Base-by-base conservation (phyloP, 2,888 invertebrate genomes). In the Hypolimnas misippus region DNA sequence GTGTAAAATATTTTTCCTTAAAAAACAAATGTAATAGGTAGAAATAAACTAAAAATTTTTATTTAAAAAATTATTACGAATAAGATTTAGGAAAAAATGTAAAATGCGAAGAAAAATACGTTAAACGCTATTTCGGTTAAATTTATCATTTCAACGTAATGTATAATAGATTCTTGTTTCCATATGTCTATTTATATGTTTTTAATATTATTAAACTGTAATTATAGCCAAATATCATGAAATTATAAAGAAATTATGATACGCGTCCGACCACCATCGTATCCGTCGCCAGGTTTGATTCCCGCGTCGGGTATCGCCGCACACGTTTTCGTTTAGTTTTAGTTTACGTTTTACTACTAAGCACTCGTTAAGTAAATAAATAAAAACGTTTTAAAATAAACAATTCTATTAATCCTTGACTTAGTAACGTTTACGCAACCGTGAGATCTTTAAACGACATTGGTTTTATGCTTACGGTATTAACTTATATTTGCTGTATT, bases 331-430 rank as follows among this genome's bases (percentile, higher is more conserved):
- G 68, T 66, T 70, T 70, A 68, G 68, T 58, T 66, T 64, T 68
- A 68, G 87, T 87, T 87, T 86, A 87, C 84, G 82, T 87, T 87
- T 83, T 81, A 82, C 84, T 84, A 86, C 87, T 86, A 86, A 90
- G 86, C 87, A 90, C 89, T 89, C 87, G 87, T 87, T 85, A 79
- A 78, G 82, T 88, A 89, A 89, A 90, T 89, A 90, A 90, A 90
- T 89, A 89, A 76, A 84, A 78, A 70, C 77, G 84, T 78, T 84
- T 85, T 86, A 88, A 89, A 84, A 87, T 89, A 90, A 90, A 89
- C 89, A 82, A 76, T 71, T 79, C 82, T 81, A 85, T 81, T 82
- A 86, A 87, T 87, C 84, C 84, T 87, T 83, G 86, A 83, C 86
- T 85, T 83, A 77, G 85, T 83, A 83, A 78, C 78, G 83, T 86